Evolutionary conservation across 2,113 vertebrate species (phyloP).

Genomic region (pig (Sus scrofa)): DNA sequence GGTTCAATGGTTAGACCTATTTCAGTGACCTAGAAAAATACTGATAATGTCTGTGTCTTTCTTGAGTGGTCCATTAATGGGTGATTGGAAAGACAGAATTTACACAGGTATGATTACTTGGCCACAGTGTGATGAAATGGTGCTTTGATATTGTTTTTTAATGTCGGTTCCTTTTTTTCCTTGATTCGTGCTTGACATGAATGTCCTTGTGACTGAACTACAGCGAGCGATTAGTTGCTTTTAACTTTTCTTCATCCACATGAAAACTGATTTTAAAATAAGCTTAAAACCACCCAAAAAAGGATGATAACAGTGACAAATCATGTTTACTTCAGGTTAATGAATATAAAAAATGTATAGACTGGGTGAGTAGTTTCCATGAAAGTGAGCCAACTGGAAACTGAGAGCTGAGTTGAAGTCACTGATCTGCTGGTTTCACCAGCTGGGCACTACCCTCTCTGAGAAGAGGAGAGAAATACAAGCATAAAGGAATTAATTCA

Average conservation of each 20-base stretch:
- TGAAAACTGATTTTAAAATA: neutral
- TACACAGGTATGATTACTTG: neutral
- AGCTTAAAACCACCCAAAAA: neutral
- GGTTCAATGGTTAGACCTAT: neutral
- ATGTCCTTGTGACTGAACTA: neutral
- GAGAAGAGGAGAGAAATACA: neutral
- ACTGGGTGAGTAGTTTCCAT: neutral
- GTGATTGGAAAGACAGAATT: neutral
- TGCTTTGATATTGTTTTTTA: neutral
- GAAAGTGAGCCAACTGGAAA: neutral
- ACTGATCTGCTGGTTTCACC: fast-evolving
- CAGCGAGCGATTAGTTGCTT: neutral
- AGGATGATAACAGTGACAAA: neutral
- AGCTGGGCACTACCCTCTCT: fast-evolving
- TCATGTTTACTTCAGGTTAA: neutral
- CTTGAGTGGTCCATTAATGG: neutral
- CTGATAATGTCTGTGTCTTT: neutral
- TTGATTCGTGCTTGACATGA: neutral
- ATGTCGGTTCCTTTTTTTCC: neutral
- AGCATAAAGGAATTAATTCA: neutral
- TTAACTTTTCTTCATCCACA: neutral
- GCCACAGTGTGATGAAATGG: neutral
- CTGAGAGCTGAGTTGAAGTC: neutral
- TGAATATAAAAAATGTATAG: neutral
- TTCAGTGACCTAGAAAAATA: neutral